Conservation (phyloP, 2,888 invertebrate genomes). For the Salpingus planirostris region DNA sequence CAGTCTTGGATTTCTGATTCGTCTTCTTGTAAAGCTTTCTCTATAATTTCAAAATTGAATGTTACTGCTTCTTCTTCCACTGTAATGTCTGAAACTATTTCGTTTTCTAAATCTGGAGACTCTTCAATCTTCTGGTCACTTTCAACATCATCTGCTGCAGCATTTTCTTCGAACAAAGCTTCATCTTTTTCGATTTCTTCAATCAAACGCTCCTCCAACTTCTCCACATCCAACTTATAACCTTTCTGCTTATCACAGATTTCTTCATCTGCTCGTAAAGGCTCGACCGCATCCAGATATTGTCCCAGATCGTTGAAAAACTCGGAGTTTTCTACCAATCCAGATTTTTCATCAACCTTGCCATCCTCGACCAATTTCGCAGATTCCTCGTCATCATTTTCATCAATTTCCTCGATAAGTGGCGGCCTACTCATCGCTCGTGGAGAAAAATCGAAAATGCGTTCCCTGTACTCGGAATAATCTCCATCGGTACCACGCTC, state of each 20-base stretch:
- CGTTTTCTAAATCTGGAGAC: not conserved
- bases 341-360: slow-evolving; percentile 7
- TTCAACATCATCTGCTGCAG: not conserved
- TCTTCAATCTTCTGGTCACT: not conserved
- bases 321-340: too few relatives aligned
- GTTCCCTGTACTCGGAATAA: slow-evolving; percentile 27
- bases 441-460: slow-evolving; percentile 33
- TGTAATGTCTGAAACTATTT: not conserved
- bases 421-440: slow-evolving; percentile 13
- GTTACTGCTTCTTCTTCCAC: not conserved
- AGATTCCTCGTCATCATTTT: slow-evolving; percentile 4
- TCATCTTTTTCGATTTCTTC: slow-evolving; percentile 2
- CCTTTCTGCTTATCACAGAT: slow-evolving; percentile 1
- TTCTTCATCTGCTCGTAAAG: slow-evolving; percentile 3
- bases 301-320: slow-evolving; percentile 6
- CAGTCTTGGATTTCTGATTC: too few relatives aligned
- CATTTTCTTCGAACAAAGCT: slow-evolving; percentile 1
- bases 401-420: slow-evolving; percentile 15
- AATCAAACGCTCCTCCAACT: slow-evolving; percentile 3
- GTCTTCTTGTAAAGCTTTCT: too few relatives aligned
- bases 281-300: slow-evolving; percentile 4
- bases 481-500: slow-evolving; percentile 27
- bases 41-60: not conserved
- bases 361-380: slow-evolving; percentile 6
- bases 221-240: slow-evolving; percentile 2